Evolutionary conservation across 2,113 vertebrate genomes (phyloP), one percentile per base, ranked within the genome.

Genomic region (Mus pahari): DNA sequence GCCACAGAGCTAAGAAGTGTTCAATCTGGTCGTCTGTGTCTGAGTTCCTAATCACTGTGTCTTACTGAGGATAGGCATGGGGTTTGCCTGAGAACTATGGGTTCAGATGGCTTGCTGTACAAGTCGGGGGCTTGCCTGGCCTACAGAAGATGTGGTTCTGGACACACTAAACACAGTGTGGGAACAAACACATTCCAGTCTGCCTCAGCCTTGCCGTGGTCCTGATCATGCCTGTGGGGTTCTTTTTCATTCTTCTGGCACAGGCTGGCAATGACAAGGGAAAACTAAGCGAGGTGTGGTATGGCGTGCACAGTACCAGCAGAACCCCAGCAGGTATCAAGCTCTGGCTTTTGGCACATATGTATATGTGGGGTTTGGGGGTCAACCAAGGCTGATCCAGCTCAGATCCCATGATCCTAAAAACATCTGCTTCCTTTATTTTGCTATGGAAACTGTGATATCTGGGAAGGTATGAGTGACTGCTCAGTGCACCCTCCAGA

Each of bases 141-240:
- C 86, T 66, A 66, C 68, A 91, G 64, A 11, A 66, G 92, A 74
- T 82, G 24, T n/a, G 45, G 36, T 28, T 70, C 66, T 60, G 73
- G n/a, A 64, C 22, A 36, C 14, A 42, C 26, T 1, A 66, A 60
- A 92, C 12, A n/a, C 74, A 58, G 70, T n/a, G 7, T 39, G 13
- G 53, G 36, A 19, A 55, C 14, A 48, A 36, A 24, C 31, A 12
- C 19, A 74, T 50, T 53, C n/a, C 79, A 66, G 68, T 58, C 58
- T 90, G 92, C 84, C 62, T 39, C 75, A 36, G 96, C 62, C 94
- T 86, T 53, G 89, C 92, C 39, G 36, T 58, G 77, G 58, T 90
- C 50, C 53, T 0, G 5, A 28, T 3, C 62, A 77, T 2, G 79
- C 55, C 19, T 31, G 28, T 1, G 3, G 81, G 71, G 73, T 45